Conservation (phyloP, 2,888 invertebrate genomes). For the Flexamia atlantica region DNA sequence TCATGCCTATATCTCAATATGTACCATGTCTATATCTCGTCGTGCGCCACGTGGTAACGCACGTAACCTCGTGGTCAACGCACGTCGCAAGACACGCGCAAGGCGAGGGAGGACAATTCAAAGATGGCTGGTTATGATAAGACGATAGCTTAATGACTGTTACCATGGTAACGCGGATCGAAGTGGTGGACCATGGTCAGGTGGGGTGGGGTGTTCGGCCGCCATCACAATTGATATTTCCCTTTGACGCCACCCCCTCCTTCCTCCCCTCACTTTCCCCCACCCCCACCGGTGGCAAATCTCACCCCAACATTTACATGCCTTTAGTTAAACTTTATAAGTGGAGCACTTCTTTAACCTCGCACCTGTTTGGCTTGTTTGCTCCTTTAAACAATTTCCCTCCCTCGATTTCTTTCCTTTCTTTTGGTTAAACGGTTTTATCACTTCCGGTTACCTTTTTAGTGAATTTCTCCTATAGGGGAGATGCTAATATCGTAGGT, state of each 20-base stretch:
- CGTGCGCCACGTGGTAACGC: too few species aligned
- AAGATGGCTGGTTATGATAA: conserved; percentile 77
- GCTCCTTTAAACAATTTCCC: conserved; percentile 42
- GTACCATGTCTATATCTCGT: too few species aligned
- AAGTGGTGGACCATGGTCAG: conserved; percentile 75
- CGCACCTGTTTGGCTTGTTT: conserved; percentile 48
- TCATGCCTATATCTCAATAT: not conserved
- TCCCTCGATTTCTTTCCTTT: not conserved
- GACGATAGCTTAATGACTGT: conserved; percentile 79
- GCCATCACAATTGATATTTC: conserved; percentile 66
- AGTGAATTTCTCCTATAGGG: too few species aligned
- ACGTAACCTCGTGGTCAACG: not conserved
- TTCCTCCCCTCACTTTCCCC: conserved; percentile 31
- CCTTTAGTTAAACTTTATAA: conserved; percentile 57
- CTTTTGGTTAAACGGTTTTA: too few species aligned
- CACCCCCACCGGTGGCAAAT: conserved; percentile 48
- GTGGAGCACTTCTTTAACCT: conserved; percentile 53
- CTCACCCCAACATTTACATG: conserved; percentile 54
- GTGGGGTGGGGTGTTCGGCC: conserved; percentile 70
- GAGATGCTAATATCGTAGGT: too few species aligned
- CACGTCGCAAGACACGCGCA: conserved; percentile 4
- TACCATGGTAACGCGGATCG: conserved; percentile 75
- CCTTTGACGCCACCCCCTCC: conserved; percentile 66
- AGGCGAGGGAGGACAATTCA: conserved; percentile 70
- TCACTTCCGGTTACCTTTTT: too few species aligned